Base-by-base conservation (phyloP, 2,888 invertebrate genomes). In the Drosophila engyochracea region DNA sequence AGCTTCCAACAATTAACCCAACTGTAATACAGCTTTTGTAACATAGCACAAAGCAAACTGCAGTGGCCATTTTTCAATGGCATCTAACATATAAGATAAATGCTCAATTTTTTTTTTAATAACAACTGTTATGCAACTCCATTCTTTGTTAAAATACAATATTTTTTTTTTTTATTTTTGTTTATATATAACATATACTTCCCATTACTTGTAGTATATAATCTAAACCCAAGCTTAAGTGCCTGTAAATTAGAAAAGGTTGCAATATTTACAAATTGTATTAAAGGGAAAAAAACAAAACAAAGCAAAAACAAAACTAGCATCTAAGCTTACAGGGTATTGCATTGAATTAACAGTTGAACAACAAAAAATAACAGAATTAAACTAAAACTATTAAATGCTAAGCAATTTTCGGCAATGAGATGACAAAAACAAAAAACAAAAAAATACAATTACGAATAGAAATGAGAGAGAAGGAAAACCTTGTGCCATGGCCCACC, bases 181-280 rank as follows among this genome's bases (percentile, higher is more conserved):
- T 16, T 28, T 33, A 54, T 41, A 30, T 52, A 58, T 53, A 60
- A 60, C 49, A 35, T 66, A 64, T 62, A 66, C 59, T 31, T 65
- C 41, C 31, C 78, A 57, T 59, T 28, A 76, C 30, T 47, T 57
- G 31, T 39, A 59, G 31, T 57, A 68, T 19, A 22, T 65, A 61
- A 62, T 49, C 51, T 30, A 59, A 70, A 68, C 52, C 64, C 70
- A 90, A 75, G 88, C 71, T 86, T 76, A 87, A 90, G 86, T 87
- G 86, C 86, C 86, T 86, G 86, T 81, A 70, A 72, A 66, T 65
- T 31, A 47, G 44, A 67, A 57, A 51, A 73, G 64, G 86, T 85
- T 87, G 91, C 86, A 87, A 87, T 87, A 90, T 87, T 89, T 90
- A 90, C 86, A 70, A 71, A 62, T 67, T 81, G 70, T 62, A 81